A percentile compares a stretch with the other conserved stretches of the same genome.
These are phyloP conservation scores for Paramormyrops kingsleyae DNA, from an alignment of 2,113 vertebrate species.

Conservation along the genomic window DNA sequence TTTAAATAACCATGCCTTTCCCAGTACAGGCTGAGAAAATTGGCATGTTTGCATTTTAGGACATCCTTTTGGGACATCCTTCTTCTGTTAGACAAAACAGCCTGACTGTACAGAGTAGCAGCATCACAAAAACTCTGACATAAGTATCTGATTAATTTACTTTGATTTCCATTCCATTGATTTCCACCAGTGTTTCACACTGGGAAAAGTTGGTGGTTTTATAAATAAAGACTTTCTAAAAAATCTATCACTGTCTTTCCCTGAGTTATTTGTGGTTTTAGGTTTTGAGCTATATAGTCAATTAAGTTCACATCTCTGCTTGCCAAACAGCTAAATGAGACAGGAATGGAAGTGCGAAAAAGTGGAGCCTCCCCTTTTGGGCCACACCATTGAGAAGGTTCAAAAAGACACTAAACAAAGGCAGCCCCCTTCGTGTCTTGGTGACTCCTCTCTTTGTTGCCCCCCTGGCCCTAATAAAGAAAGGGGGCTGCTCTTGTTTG, in stretches of 20 bases:
- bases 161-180: background rate
- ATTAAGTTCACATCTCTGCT: constrained; percentile 98
- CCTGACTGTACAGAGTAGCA: background rate
- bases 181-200: constrained; percentile 11
- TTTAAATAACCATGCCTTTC: background rate
- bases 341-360: constrained; percentile 78
- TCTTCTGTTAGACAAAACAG: background rate
- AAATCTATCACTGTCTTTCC: constrained; percentile 51
- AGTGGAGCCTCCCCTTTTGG: constrained; percentile 85
- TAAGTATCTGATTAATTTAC: background rate
- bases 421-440: constrained; percentile 80
- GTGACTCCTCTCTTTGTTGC: constrained; percentile 83
- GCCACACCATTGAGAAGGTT: constrained; percentile 79
- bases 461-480: constrained; percentile 78
- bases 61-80: background rate
- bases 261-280: constrained; percentile 48
- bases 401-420: constrained; percentile 89
- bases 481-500: constrained; percentile 92
- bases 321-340: constrained; percentile 83
- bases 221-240: constrained; percentile 34
- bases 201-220: constrained; percentile 35
- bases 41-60: background rate
- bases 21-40: background rate
- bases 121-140: background rate
- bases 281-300: constrained; percentile 78